Percentiles rank a stretch among this genome's conserved stretches.
These are phyloP conservation scores for Scophthalmus maximus DNA, from an alignment of 2,113 vertebrate species.

Conservation along the genomic window DNA sequence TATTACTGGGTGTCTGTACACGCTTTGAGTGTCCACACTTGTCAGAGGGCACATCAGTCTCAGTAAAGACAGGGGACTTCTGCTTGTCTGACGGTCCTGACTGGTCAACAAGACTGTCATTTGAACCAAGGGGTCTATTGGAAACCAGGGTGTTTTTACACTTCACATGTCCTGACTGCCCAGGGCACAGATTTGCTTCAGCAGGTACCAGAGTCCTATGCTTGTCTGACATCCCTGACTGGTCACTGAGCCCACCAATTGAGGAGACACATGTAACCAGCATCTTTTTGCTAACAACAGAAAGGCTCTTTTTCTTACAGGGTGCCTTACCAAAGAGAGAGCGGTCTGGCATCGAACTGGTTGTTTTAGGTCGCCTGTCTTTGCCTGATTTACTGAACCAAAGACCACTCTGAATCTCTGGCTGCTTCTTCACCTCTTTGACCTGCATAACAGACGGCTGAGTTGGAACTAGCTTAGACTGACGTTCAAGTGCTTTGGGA, in stretches of 20 bases:
- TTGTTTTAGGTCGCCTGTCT: conserved; percentile 78
- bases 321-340: conserved; percentile 72
- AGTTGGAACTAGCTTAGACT: conserved; percentile 40
- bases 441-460: conserved; percentile 40
- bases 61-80: conserved; percentile 8
- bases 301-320: conserved; percentile 77
- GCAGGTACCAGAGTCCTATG: conserved; percentile 22
- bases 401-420: conserved; percentile 77
- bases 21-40: conserved; percentile 39
- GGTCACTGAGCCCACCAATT: conserved; percentile 24
- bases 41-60: not conserved
- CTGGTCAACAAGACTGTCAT: conserved; percentile 9
- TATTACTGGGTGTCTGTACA: conserved; percentile 2
- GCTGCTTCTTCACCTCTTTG: conserved; percentile 77
- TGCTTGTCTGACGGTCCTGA: conserved; percentile 19
- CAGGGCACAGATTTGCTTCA: conserved; percentile 39
- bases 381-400: conserved; percentile 84
- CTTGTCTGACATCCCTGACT: conserved; percentile 33
- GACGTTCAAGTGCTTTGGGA: conserved; percentile 79
- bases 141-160: conserved; percentile 35
- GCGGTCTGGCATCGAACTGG: conserved; percentile 70
- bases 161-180: conserved; percentile 41
- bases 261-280: conserved; percentile 4
- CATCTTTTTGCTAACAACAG: conserved; percentile 56
- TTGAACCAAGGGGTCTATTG: conserved; percentile 9